Evolutionary conservation across 2,113 vertebrate genomes (phyloP), one percentile per base, ranked within the genome.

Genomic region (Electrona antarctica): DNA sequence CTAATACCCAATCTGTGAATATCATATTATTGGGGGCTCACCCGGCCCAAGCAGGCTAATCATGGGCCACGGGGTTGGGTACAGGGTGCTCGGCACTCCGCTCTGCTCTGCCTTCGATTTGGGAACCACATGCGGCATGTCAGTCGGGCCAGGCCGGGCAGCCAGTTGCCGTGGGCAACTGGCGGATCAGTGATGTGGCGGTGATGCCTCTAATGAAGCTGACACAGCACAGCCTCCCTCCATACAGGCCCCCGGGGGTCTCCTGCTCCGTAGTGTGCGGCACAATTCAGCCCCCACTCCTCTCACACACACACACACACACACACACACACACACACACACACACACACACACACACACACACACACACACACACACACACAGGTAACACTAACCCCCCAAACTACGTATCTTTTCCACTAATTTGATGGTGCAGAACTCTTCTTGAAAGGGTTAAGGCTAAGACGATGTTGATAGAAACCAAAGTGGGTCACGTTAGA

Each of bases 201-300:
- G 78, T 87, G 88, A 91, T 92, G 90, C 84, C 91, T 91, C 89
- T 90, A 92, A 93, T 91, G 91, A 92, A 92, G 92, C 91, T 93
- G 92, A 92, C 89, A 91, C 86, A 85, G 89, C 89, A 88, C 88
- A 90, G 91, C 87, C 88, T 89, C 80, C 79, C 46, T 87, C 74
- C 85, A 77, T 50, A 33, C 72, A 75, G 86, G 69, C 85, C 86
- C 85, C 83, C 9, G 77, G 79, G 77, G 85, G 87, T 78, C 86
- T 84, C 77, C 76, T 73, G 71, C 81, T 83, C 84, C 59, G 65
- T 76, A 74, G 51, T 6, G 29, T 71, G 73, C 77, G 33, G 65
- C 68, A 69, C 76, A 68, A 73, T 50, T 74, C 67, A 51, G 8
- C 71, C 62, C 58, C 28, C 50, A 54, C 65, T 62, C n/a, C 58